A percentile compares a stretch with the other conserved stretches of the same genome.
Conservation (phyloP, 2,113 vertebrate genomes). For the Australoheros scitulus region DNA sequence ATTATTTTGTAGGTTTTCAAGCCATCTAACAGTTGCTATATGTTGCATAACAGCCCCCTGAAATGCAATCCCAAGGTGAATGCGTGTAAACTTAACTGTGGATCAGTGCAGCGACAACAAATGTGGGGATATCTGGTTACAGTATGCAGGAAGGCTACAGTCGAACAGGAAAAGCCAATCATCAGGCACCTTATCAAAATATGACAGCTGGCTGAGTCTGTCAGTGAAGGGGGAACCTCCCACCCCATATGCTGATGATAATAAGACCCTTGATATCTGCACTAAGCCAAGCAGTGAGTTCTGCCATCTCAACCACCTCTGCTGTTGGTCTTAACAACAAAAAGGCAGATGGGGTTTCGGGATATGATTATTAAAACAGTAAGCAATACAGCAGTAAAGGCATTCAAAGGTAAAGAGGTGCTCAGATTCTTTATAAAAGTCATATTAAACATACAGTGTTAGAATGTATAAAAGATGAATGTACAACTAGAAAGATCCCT, state of each 20-base stretch:
- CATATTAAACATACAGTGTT: background rate
- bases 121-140: conserved; percentile 5
- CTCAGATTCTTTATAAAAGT: background rate
- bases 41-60: background rate
- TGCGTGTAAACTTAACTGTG: background rate
- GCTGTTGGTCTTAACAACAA: background rate
- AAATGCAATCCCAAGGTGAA: background rate
- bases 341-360: background rate
- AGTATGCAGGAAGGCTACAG: background rate
- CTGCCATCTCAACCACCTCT: background rate
- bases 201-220: conserved; percentile 57
- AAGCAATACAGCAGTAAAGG: background rate
- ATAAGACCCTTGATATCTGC: conserved; percentile 46
- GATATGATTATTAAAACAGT: background rate
- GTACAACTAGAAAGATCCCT: no score
- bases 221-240: conserved; percentile 47
- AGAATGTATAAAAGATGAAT: background rate
- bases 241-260: conserved; percentile 52
- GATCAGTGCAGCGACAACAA: background rate
- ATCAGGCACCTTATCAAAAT: conserved; percentile 56
- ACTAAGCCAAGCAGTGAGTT: conserved; percentile 20
- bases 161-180: conserved; percentile 31
- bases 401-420: background rate
- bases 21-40: background rate
- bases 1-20: background rate